These are phyloP conservation scores for Cotesia vestalis DNA, from an alignment of 1,140 invertebrate genomes.

Conservation along the genomic window DNA sequence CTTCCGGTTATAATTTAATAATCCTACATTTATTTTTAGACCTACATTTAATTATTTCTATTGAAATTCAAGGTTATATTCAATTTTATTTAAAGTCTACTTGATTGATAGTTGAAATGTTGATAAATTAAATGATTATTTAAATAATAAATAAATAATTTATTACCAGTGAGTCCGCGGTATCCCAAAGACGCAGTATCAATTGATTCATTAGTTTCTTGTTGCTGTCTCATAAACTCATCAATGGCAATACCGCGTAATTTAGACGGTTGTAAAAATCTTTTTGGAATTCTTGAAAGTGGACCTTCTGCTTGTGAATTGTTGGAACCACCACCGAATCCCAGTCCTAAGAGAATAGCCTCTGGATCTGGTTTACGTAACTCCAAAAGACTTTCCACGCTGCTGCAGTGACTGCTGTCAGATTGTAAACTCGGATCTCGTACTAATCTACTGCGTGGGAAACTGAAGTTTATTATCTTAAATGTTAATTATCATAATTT, in stretches of 20 bases:
- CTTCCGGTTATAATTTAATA: neutral
- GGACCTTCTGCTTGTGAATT: slow-evolving; percentile 63
- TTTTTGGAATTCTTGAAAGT: slow-evolving; percentile 73
- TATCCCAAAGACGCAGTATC: slow-evolving; percentile 73
- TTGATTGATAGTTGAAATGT: neutral
- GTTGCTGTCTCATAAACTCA: slow-evolving; percentile 70
- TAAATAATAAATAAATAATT: too few relatives aligned
- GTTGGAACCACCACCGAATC: slow-evolving; percentile 67
- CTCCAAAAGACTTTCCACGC: slow-evolving; percentile 79
- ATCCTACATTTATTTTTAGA: neutral
- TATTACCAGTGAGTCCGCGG: slow-evolving; percentile 70
- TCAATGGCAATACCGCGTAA: slow-evolving; percentile 71
- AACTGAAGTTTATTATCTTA: slow-evolving; percentile 39
- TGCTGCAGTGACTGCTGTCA: slow-evolving; percentile 78
- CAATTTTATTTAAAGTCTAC: slow-evolving; percentile 1
- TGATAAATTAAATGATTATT: neutral
- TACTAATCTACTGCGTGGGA: slow-evolving; percentile 52
- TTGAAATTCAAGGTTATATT: too few relatives aligned
- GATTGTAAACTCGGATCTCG: slow-evolving; percentile 74
- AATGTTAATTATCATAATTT: slow-evolving; percentile 25
- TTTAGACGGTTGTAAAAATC: slow-evolving; percentile 71
- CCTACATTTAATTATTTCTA: slow-evolving; percentile 7
- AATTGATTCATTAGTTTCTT: slow-evolving; percentile 68
- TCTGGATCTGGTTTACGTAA: slow-evolving; percentile 78
- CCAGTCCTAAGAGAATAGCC: slow-evolving; percentile 75